phyloP scores from a whole-genome alignment of 2,113 vertebrate species.

The Cochlearius cochlearius region DNA sequence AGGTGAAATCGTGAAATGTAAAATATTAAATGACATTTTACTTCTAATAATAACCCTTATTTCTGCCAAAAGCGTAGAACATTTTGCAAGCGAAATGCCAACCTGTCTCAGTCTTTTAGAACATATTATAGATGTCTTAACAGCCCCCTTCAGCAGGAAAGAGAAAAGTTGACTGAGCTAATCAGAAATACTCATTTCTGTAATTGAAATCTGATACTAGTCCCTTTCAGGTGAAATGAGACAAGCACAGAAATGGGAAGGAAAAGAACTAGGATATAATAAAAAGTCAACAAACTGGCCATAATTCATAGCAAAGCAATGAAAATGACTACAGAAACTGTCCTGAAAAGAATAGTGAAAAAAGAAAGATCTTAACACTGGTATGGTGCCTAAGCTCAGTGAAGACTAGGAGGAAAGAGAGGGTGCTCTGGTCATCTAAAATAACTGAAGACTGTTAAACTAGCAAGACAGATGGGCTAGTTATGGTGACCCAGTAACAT shows the following conservation, averaged over 20 bases:
- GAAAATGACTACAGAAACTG: neutral
- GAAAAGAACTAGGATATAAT: neutral
- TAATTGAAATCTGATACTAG: neutral
- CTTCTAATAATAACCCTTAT: neutral
- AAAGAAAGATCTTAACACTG: neutral
- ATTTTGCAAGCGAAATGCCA: neutral
- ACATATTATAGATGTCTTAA: neutral
- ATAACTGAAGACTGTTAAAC: neutral
- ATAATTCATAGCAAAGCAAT: neutral
- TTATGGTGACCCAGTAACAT: neutral
- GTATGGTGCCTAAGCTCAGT: neutral
- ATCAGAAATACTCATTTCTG: neutral
- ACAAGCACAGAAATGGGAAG: neutral
- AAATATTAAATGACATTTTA: neutral
- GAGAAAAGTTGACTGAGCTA: neutral
- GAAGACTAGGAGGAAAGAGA: neutral
- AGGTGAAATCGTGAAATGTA: neutral
- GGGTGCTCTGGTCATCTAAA: neutral
- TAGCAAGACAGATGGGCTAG: neutral
- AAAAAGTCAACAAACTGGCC: neutral
- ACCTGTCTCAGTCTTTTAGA: neutral
- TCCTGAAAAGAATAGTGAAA: neutral
- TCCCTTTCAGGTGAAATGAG: neutral
- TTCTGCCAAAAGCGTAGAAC: neutral
- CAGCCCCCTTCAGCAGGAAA: neutral